Conservation (phyloP, 2,113 vertebrate species). For the Perognathus longimembris region DNA sequence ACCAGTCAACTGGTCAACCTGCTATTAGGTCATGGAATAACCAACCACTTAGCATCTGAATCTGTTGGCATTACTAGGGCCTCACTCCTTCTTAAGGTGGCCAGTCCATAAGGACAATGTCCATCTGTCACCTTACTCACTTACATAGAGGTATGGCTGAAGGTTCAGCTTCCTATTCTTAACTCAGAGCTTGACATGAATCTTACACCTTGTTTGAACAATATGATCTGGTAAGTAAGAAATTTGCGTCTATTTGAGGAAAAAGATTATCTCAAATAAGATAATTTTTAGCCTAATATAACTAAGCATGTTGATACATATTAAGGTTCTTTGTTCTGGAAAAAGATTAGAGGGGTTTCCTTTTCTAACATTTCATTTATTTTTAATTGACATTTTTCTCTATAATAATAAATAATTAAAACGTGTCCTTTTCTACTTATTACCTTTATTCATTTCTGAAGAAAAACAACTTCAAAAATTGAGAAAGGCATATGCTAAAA, state of each 20-base stretch:
- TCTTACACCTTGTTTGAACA: neutral
- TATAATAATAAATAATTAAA: neutral
- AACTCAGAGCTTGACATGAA: neutral
- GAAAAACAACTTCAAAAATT: neutral
- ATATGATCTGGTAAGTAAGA: neutral
- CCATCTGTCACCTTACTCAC: neutral
- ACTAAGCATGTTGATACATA: neutral
- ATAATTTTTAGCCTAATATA: neutral
- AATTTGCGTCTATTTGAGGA: neutral
- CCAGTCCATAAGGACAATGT: neutral
- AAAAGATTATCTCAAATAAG: constrained; percentile 20
- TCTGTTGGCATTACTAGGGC: neutral
- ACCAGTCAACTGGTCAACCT: neutral
- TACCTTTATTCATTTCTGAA: neutral
- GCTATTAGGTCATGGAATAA: neutral
- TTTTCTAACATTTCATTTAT: constrained; percentile 9
- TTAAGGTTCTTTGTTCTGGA: neutral
- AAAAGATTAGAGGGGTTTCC: neutral
- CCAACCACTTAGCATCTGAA: neutral
- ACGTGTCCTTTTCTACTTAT: neutral
- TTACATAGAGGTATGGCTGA: neutral
- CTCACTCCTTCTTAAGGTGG: neutral
- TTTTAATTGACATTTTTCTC: neutral
- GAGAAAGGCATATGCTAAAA: neutral
- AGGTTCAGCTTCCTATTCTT: neutral